Conservation (phyloP, 2,888 invertebrate genomes). For the Aphrophora alni region DNA sequence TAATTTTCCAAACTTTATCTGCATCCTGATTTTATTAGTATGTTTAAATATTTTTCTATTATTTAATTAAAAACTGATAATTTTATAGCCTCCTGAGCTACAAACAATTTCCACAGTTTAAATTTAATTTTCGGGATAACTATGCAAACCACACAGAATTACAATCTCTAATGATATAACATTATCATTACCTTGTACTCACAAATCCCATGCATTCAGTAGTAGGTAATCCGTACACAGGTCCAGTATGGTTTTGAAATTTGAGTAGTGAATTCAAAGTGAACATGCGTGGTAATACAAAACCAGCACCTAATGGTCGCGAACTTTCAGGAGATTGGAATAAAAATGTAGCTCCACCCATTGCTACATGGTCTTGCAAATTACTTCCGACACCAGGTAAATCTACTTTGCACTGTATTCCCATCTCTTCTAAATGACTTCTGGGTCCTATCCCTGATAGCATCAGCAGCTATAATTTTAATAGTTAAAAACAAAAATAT, state of each 20-base stretch:
- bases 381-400: constrained; percentile 65
- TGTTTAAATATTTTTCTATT: no score
- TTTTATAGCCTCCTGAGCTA: no score
- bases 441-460: constrained; percentile 74
- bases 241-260: constrained; percentile 69
- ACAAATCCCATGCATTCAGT: constrained; percentile 80
- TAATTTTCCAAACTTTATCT: no score
- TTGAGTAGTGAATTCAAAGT: constrained; percentile 66
- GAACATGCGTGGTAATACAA: constrained; percentile 71
- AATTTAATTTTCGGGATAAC: no score
- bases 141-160: no score
- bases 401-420: constrained; percentile 64
- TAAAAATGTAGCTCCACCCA: constrained; percentile 35
- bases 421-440: constrained; percentile 61
- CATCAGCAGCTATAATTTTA: constrained; percentile 66
- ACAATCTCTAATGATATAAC: no score
- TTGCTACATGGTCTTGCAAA: constrained; percentile 56
- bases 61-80: no score
- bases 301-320: constrained; percentile 63
- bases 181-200: constrained; percentile 65
- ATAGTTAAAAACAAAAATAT: no score
- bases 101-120: no score
- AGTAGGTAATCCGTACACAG: constrained; percentile 76
- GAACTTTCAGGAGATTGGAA: constrained; percentile 54
- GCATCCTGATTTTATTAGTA: no score